Evolutionary conservation across 2,113 vertebrate genomes (phyloP).

Genomic region (Solea solea): DNA sequence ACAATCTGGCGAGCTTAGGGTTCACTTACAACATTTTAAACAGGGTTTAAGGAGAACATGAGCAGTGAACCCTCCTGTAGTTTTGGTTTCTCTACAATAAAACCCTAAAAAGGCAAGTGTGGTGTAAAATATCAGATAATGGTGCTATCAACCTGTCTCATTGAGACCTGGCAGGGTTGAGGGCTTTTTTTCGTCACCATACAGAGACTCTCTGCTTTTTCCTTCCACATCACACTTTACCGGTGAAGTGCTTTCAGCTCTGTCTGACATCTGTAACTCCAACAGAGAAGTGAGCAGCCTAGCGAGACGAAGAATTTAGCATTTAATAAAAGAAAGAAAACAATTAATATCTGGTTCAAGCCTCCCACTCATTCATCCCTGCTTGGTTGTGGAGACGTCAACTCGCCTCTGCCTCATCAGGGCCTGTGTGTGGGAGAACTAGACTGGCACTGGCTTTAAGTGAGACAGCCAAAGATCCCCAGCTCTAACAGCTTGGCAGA

Average conservation of each 20-base stretch:
- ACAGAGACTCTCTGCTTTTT: conserved; percentile 5
- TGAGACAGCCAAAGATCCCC: conserved; percentile 42
- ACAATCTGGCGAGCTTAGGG: too few relatives aligned
- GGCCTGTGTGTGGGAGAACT: conserved; percentile 46
- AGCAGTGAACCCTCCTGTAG: neutral
- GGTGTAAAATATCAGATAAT: neutral
- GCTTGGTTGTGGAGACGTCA: conserved; percentile 22
- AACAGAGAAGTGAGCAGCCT: conserved; percentile 14
- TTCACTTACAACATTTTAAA: too few relatives aligned
- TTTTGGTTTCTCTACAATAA: neutral
- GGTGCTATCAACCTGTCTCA: neutral
- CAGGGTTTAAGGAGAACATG: too few relatives aligned
- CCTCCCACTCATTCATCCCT: conserved; percentile 29
- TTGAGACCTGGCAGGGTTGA: neutral
- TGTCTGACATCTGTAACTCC: conserved; percentile 15
- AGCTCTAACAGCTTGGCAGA: conserved; percentile 57
- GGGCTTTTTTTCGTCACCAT: neutral
- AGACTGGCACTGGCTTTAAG: conserved; percentile 41
- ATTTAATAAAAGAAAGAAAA: conserved; percentile 41
- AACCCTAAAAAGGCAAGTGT: neutral
- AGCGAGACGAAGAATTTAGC: conserved; percentile 18
- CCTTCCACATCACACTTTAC: conserved; percentile 12
- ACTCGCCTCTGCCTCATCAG: conserved; percentile 15
- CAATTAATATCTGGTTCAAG: conserved; percentile 31
- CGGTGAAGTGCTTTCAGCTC: conserved; percentile 2